Percentiles rank a stretch among this genome's conserved stretches.
phyloP scores from a whole-genome alignment of 2,888 invertebrate genomes.

The Tenthredo notha region DNA sequence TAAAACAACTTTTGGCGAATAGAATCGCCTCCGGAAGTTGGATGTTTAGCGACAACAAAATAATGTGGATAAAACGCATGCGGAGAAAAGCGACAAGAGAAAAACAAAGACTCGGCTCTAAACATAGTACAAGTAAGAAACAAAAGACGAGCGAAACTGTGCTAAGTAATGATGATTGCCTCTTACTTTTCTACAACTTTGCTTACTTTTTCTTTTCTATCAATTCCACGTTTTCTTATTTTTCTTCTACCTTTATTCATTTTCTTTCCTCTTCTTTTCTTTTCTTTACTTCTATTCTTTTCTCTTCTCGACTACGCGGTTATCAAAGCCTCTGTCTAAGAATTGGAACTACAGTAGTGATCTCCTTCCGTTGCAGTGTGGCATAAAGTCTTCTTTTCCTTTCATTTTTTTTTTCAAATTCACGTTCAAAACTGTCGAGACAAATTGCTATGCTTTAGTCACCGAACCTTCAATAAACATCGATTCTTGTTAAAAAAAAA shows the following conservation, averaged over 20 bases:
- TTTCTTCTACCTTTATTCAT: neutral
- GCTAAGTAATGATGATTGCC: conserved; percentile 48
- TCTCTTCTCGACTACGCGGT: neutral
- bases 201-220: neutral
- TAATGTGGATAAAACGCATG: neutral
- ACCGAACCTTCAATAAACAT: neutral
- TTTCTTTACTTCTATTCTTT: neutral
- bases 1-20: neutral
- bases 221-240: conserved; percentile 9
- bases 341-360: neutral
- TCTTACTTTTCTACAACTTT: conserved; percentile 33
- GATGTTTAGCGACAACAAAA: conserved; percentile 10
- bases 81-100: conserved; percentile 5
- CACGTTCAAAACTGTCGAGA: neutral
- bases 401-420: neutral
- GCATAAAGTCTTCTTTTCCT: no score
- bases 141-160: conserved; percentile 5
- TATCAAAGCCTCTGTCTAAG: neutral
- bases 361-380: neutral
- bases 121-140: neutral
- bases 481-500: neutral
- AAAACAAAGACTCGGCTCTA: neutral
- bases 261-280: neutral
- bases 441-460: no score
- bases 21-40: neutral